Percentiles rank a stretch among this genome's conserved stretches.
Evolutionary conservation across 2,888 invertebrate genomes (phyloP).

Genomic region (Agriotes lineatus): DNA sequence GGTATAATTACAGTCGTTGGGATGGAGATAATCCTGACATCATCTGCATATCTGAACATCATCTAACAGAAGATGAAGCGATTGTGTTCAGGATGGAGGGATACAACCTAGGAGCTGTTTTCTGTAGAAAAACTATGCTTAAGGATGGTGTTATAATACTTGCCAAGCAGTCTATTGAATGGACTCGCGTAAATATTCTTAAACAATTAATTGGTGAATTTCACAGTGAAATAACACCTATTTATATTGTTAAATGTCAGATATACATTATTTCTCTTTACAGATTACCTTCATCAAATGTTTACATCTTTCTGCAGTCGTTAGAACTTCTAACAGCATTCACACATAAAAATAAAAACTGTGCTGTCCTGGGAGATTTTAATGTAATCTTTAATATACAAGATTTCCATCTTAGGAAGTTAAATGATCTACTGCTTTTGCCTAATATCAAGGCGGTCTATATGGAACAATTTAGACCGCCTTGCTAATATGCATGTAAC

Average conservation of each 20-base stretch:
- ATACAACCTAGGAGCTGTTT: too few species aligned
- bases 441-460: too few species aligned
- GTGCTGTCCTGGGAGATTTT: not conserved
- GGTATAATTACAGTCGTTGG: too few species aligned
- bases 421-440: not conserved
- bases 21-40: not conserved
- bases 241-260: not conserved
- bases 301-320: not conserved
- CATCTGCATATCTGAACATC: not conserved
- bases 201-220: not conserved
- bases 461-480: too few species aligned
- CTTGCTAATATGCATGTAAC: not conserved
- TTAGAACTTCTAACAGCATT: not conserved
- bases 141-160: not conserved
- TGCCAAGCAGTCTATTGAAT: not conserved
- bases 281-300: not conserved
- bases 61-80: too few species aligned
- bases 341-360: not conserved
- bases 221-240: not conserved
- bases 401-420: not conserved
- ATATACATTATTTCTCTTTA: not conserved
- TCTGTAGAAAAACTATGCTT: not conserved
- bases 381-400: not conserved
- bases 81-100: too few species aligned
- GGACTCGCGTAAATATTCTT: too few species aligned